phyloP scores from a whole-genome alignment of 2,888 invertebrate species.

The Anticlea derivata region DNA sequence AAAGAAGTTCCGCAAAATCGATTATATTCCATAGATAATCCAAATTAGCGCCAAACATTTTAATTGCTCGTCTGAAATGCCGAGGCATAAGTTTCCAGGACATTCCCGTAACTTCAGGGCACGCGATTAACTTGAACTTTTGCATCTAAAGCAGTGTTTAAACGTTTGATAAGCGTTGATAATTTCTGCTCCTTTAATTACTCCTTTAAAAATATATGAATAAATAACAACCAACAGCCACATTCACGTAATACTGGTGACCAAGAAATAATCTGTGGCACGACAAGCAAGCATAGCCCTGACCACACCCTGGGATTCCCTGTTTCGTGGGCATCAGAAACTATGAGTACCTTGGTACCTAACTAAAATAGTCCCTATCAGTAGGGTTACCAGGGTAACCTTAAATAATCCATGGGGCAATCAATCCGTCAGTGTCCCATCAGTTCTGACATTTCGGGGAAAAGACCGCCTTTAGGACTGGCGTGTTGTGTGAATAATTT shows the following conservation, averaged over 20 bases:
- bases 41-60: slow-evolving; percentile 6
- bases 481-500: slow-evolving; percentile 20
- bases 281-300: too few species aligned
- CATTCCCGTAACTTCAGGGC: slow-evolving; percentile 3
- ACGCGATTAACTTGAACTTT: slow-evolving; percentile 18
- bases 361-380: not conserved
- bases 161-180: too few species aligned
- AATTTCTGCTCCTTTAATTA: too few species aligned
- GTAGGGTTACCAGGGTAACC: slow-evolving; percentile 5
- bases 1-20: not conserved
- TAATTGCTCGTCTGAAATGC: slow-evolving; percentile 14
- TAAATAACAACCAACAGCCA: too few species aligned
- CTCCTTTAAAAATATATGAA: too few species aligned
- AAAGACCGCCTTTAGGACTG: slow-evolving; percentile 2
- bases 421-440: slow-evolving; percentile 16
- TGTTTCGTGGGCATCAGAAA: too few species aligned
- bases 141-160: not conserved
- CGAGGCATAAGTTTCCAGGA: slow-evolving; percentile 7
- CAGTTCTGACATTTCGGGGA: slow-evolving; percentile 20
- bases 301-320: too few species aligned
- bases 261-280: too few species aligned
- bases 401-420: slow-evolving; percentile 19
- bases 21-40: not conserved
- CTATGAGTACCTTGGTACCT: too few species aligned
- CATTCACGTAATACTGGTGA: too few species aligned